phyloP scores from a whole-genome alignment of 2,113 vertebrate genomes.

The Megalops atlanticus region DNA sequence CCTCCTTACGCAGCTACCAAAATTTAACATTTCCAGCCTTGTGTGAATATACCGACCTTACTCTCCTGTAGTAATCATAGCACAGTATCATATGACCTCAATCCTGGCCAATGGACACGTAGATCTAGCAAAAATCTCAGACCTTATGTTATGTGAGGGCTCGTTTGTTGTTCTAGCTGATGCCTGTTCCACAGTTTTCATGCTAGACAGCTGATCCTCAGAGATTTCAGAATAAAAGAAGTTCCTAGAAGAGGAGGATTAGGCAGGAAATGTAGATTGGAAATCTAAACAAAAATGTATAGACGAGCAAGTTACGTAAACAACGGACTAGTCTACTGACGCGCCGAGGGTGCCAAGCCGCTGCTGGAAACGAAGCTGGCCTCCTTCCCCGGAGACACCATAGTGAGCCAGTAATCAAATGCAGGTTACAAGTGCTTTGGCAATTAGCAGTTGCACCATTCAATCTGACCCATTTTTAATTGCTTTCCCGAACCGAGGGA shows the following conservation, averaged over 20 bases:
- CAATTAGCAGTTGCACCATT: constrained; percentile 6
- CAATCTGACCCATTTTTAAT: neutral
- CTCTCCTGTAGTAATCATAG: too few species aligned
- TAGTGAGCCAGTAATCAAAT: neutral
- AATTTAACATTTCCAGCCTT: too few species aligned
- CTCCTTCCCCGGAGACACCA: neutral
- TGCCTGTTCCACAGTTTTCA: neutral
- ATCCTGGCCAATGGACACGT: too few species aligned
- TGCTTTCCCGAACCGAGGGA: neutral
- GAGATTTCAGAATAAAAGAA: neutral
- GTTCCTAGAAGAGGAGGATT: neutral
- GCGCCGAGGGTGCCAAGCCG: neutral
- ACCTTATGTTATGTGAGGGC: neutral
- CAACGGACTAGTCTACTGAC: neutral
- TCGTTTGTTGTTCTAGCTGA: neutral
- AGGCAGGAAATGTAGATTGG: neutral
- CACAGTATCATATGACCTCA: too few species aligned
- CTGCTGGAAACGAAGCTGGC: neutral
- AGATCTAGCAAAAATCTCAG: neutral
- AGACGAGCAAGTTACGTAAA: neutral
- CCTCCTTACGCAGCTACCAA: neutral
- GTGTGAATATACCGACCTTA: too few species aligned
- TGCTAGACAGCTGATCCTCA: neutral
- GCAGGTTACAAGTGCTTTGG: neutral
- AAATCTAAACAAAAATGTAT: neutral